These are phyloP conservation scores for Poecilia picta DNA, from an alignment of 2,797 vertebrate genomes.

Conservation along the genomic window DNA sequence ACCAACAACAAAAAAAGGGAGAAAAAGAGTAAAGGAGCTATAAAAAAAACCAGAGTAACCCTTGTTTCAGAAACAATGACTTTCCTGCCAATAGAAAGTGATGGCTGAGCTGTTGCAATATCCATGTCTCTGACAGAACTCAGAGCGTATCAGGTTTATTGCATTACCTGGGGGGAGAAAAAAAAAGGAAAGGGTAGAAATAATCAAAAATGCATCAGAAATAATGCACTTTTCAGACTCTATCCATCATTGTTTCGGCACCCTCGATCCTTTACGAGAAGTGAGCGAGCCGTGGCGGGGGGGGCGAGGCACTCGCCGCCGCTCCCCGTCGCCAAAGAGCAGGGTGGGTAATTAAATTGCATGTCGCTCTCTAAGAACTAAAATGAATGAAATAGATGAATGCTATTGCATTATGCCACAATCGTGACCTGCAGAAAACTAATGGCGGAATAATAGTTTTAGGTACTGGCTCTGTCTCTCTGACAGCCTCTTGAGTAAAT, in stretches of 20 bases:
- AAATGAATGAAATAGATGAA: constrained; percentile 83
- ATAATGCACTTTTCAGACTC: constrained; percentile 87
- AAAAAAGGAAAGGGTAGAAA: constrained; percentile 80
- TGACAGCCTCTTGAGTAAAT: constrained; percentile 77
- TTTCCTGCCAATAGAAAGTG: constrained; percentile 67
- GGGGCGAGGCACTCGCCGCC: constrained; percentile 65
- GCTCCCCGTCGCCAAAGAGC: constrained; percentile 77
- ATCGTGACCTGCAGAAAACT: constrained; percentile 81
- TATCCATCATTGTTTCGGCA: constrained; percentile 86
- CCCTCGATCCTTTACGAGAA: constrained; percentile 82
- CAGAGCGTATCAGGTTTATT: constrained; percentile 78
- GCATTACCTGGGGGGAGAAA: constrained; percentile 68
- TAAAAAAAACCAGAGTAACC: constrained; percentile 51
- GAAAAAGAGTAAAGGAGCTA: constrained; percentile 69
- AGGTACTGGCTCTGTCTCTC: constrained; percentile 72
- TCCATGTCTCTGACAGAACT: constrained; percentile 81
- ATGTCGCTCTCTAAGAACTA: constrained; percentile 80
- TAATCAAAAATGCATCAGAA: constrained; percentile 85
- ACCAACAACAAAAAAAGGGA: constrained; percentile 45
- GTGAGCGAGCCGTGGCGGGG: constrained; percentile 70
- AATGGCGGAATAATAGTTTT: constrained; percentile 83
- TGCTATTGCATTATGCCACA: constrained; percentile 81
- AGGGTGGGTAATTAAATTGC: constrained; percentile 82
- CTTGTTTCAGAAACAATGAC: constrained; percentile 77
- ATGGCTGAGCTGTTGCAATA: constrained; percentile 76